Conservation (phyloP, 2,797 vertebrate species). For the Linurgus olivaceus region DNA sequence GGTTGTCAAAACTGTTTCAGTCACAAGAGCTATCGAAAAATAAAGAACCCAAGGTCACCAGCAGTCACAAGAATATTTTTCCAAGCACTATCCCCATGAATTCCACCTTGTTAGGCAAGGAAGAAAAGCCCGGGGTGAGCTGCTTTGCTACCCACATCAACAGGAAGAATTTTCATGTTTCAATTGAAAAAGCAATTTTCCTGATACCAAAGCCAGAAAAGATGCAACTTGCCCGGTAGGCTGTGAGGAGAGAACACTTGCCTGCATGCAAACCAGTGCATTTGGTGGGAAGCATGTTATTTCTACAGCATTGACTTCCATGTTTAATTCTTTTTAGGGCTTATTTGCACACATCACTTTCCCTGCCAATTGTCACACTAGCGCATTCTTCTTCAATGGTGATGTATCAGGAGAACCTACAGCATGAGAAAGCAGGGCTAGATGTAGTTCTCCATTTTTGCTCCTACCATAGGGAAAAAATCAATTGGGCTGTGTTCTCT, state of each 20-base stretch:
- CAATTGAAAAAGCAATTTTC: neutral
- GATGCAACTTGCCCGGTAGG: neutral
- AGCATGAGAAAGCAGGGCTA: neutral
- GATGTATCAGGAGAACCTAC: neutral
- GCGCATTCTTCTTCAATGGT: neutral
- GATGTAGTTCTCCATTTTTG: neutral
- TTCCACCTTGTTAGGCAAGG: neutral
- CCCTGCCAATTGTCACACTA: neutral
- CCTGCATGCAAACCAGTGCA: accelerated
- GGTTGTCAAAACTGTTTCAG: neutral
- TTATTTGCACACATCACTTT: neutral
- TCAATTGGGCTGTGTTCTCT: neutral
- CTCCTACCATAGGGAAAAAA: neutral
- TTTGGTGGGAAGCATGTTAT: neutral
- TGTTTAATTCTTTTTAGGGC: neutral
- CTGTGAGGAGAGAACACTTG: accelerated
- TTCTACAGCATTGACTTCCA: neutral
- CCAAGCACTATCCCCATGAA: neutral
- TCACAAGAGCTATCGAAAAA: neutral
- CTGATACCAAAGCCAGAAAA: neutral
- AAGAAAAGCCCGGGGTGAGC: neutral
- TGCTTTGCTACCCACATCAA: neutral
- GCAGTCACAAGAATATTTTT: neutral
- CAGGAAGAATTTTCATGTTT: neutral
- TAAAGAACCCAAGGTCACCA: neutral